Evolutionary conservation across 2,888 invertebrate species (phyloP).

Genomic region (Antheraea yamamai): DNA sequence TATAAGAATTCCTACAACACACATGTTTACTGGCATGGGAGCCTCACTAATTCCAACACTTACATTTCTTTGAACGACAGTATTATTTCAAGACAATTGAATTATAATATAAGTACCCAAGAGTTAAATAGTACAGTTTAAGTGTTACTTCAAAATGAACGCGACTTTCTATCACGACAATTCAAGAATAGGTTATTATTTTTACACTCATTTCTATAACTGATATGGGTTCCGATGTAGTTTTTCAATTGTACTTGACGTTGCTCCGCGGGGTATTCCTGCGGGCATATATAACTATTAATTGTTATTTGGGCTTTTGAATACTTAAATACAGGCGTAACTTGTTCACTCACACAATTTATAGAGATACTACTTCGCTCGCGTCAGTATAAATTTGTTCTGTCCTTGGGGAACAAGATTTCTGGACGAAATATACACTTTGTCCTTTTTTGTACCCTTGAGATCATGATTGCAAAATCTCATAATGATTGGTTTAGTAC

Average conservation of each 20-base stretch:
- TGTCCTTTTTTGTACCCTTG: no score
- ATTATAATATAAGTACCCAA: neutral
- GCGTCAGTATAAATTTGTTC: no score
- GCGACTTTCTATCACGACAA: slow-evolving; percentile 32
- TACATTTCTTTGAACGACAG: no score
- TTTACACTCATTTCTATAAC: no score
- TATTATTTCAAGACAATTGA: neutral
- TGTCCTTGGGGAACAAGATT: no score
- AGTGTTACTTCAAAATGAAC: neutral
- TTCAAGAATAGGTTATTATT: slow-evolving; percentile 45
- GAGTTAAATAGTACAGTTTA: neutral
- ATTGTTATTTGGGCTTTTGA: slow-evolving; percentile 43
- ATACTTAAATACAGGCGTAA: slow-evolving; percentile 35
- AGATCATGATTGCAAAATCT: no score
- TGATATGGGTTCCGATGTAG: no score
- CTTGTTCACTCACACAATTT: neutral
- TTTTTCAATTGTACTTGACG: slow-evolving; percentile 31
- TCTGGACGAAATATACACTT: no score
- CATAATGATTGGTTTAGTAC: no score
- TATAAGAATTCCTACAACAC: no score
- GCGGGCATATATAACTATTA: slow-evolving; percentile 31
- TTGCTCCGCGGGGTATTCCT: neutral
- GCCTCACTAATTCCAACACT: no score
- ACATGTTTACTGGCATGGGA: no score
- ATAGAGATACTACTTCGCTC: neutral